Evolutionary conservation across 1,140 invertebrate species (phyloP), one percentile per base, ranked within the genome.

Genomic region (Drosophila erecta): DNA sequence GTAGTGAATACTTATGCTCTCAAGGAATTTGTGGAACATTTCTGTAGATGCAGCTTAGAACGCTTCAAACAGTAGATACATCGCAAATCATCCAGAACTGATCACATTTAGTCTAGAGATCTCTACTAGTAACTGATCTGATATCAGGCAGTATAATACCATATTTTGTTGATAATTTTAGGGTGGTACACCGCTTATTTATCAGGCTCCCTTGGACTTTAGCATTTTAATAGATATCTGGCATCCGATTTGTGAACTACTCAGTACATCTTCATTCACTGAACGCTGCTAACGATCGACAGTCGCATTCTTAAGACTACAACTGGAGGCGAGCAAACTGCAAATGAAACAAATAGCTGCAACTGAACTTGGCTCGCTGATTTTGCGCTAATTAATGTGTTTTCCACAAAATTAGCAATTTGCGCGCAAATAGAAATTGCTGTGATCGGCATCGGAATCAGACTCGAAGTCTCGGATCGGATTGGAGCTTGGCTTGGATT

Each of bases 311-410:
- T 56, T 33, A 7, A 27, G 30, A 40, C 66, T 47, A 24, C 37
- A 65, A 35, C 40, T 44, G n/a, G 20, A 43, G 43, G 14, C 43
- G 43, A 44, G 12, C 22, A 53, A 58, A n/a, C 57, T n/a, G 12
- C 27, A 58, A 49, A 37, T 64, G 47, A 67, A 69, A 69, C 66
- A 69, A 70, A 69, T 69, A 69, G 47, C 66, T 69, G 8, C 7
- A 69, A 46, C 65, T 74, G 58, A 61, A 69, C 62, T 86, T 81
- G 61, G 76, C 62, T 51, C 62, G 72, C 76, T 76, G 75, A 79
- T 87, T 87, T 90, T 78, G 87, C 81, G 73, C 87, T 90, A 90
- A 90, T 90, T 90, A 90, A 90, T 90, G 86, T 83, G 79, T 83
- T 90, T 86, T 80, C 84, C 84, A 87, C 84, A 89, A 87, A 89